These are phyloP conservation scores for Saxidomus purpurata DNA, from an alignment of 1,140 invertebrate species.

Conservation along the genomic window DNA sequence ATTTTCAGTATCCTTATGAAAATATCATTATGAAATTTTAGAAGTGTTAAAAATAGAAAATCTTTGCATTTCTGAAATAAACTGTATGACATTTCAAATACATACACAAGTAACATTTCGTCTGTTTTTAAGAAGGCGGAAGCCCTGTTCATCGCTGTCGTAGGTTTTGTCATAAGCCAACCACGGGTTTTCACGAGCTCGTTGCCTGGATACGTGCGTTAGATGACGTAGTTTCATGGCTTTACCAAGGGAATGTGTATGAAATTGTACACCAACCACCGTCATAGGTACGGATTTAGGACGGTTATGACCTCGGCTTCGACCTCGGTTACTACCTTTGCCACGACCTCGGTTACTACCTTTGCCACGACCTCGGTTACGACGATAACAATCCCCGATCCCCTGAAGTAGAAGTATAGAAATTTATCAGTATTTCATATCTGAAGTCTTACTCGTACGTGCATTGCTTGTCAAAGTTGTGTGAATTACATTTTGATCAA, in stretches of 20 bases:
- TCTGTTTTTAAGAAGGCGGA: background rate
- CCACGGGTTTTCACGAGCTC: constrained; percentile 27
- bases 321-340: too few species aligned
- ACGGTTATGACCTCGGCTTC: background rate
- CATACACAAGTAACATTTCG: constrained; percentile 35
- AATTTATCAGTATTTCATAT: too few species aligned
- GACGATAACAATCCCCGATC: background rate
- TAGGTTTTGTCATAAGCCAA: constrained; percentile 23
- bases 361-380: too few species aligned
- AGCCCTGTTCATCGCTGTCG: constrained; percentile 3
- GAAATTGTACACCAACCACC: constrained; percentile 53
- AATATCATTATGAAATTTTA: too few species aligned
- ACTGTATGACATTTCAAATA: background rate
- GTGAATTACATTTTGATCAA: too few species aligned
- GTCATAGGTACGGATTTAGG: constrained; percentile 25
- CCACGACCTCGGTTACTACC: too few species aligned
- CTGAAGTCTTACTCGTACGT: too few species aligned
- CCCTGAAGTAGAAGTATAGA: too few species aligned
- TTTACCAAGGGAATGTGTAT: constrained; percentile 15
- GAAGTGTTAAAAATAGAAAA: too few species aligned
- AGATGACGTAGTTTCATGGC: constrained; percentile 60
- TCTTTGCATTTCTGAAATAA: too few species aligned
- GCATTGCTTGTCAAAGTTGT: too few species aligned
- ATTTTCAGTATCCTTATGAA: too few species aligned
- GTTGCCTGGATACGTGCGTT: background rate